Evolutionary conservation across 2,888 invertebrate genomes (phyloP).

Genomic region (Junonia oenone): DNA sequence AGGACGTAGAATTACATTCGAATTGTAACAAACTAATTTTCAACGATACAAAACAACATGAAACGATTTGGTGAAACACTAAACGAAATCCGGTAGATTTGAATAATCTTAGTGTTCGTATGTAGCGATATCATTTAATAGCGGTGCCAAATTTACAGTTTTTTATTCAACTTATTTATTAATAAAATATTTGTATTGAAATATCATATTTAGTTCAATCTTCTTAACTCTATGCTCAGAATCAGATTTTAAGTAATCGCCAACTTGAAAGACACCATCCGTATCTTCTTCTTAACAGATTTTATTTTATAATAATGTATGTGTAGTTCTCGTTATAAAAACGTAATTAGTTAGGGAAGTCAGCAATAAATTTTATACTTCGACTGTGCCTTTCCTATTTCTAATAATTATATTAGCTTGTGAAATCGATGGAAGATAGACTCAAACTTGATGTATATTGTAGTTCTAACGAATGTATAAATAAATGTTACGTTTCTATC

Average conservation of each 20-base stretch:
- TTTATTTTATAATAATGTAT: constrained; percentile 26
- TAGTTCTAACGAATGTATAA: constrained; percentile 51
- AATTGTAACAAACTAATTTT: constrained; percentile 37
- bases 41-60: constrained; percentile 32
- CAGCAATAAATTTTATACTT: constrained; percentile 80
- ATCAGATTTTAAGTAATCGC: background rate
- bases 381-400: constrained; percentile 80
- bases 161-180: constrained; percentile 19
- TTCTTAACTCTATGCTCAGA: constrained; percentile 8
- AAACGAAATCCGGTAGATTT: constrained; percentile 31
- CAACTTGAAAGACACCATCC: constrained; percentile 11
- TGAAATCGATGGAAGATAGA: constrained; percentile 63
- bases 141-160: constrained; percentile 62
- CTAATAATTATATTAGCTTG: constrained; percentile 76
- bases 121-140: constrained; percentile 17
- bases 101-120: constrained; percentile 15
- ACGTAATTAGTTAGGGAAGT: constrained; percentile 67
- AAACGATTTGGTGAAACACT: constrained; percentile 35
- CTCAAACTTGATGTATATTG: constrained; percentile 65
- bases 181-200: constrained; percentile 6
- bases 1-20: constrained; percentile 46
- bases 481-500: constrained; percentile 43
- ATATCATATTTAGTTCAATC: constrained; percentile 3
- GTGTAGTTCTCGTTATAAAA: constrained; percentile 45
- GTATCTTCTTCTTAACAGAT: constrained; percentile 9